Base-by-base conservation (phyloP, 2,797 vertebrate genomes). In the Phataginus tricuspis region DNA sequence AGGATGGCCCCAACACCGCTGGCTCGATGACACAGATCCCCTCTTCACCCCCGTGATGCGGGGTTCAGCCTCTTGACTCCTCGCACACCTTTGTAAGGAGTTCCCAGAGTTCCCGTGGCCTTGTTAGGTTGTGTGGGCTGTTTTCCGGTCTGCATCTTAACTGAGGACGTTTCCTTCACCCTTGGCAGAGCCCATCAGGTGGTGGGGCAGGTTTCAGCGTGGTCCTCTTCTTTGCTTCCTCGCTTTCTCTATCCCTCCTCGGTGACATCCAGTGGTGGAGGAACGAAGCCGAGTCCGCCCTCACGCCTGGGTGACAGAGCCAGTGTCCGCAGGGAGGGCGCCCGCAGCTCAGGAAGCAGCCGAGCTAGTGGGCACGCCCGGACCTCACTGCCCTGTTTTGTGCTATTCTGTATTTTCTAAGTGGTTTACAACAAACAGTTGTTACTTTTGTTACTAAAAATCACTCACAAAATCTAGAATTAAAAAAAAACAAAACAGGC, bases 41-140 rank as follows among this genome's bases (percentile, higher is more conserved):
- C 5, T 37, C 39, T 39, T 12, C 1, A 11, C 5, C 27, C 80
- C 31, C n/a, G 18, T 8, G 45, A 53, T 31, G 19, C 13, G 3
- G 21, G 55, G 7, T 11, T 37, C 53, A 53, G 61, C 34, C 57
- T 63, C 57, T 16, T 4, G 12, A 71, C 63, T 29, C 16, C 7
- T n/a, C 29, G 0, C 0, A 1, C 9, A 25, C 55, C 57, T 64
- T n/a, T 12, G 1, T 2, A 19, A 34, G 14, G 27, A 4, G 10
- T 31, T 31, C 31, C 49, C 4, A 15, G 49, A 37, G 16, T 29
- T 18, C 8, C 3, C 1, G 1, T 15, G 7, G 2, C 3, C 39
- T 55, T 57, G 18, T 4, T 29, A 31, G 34, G 59, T 5, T 29
- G 10, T 4, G 19, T 66, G 37, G 34, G 75, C 66, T 80, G 0